Evolutionary conservation across 2,113 vertebrate genomes (phyloP).

Genomic region (Mormyrus iriodes): DNA sequence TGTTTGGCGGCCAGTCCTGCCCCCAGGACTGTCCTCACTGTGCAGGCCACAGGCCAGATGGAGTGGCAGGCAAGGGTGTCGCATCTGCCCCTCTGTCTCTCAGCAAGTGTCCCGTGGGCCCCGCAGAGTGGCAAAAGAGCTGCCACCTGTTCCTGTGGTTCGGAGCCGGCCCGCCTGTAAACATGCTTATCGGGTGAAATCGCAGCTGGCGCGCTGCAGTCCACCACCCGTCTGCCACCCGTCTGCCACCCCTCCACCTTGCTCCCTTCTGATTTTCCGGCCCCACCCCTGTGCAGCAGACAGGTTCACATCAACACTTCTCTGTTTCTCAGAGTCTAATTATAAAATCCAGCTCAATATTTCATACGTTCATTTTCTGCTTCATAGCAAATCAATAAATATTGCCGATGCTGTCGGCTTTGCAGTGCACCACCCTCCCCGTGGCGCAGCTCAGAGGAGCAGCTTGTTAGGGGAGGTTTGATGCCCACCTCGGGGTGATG

Average conservation of each 20-base stretch:
- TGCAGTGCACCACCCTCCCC: neutral
- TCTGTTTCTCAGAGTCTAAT: neutral
- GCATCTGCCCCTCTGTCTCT: neutral
- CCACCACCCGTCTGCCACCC: neutral
- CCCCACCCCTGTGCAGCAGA: neutral
- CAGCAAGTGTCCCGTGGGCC: neutral
- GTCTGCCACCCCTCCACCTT: neutral
- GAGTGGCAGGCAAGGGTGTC: neutral
- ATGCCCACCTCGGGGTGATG: neutral
- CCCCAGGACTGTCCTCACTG: neutral
- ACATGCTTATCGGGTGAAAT: neutral
- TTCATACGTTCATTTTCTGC: neutral
- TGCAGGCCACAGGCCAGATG: neutral
- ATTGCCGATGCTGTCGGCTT: neutral
- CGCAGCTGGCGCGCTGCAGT: neutral
- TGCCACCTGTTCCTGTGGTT: conserved; percentile 14
- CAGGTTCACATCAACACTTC: too few relatives aligned
- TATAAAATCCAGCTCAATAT: conserved; percentile 4
- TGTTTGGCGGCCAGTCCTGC: neutral
- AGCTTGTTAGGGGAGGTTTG: neutral
- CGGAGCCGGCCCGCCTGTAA: neutral
- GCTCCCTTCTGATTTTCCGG: neutral
- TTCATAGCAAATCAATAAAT: neutral
- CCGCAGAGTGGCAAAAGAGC: neutral
- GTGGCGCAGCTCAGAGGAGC: neutral